Conservation (phyloP, 2,888 invertebrate genomes). For the Luffia ferchaultella region DNA sequence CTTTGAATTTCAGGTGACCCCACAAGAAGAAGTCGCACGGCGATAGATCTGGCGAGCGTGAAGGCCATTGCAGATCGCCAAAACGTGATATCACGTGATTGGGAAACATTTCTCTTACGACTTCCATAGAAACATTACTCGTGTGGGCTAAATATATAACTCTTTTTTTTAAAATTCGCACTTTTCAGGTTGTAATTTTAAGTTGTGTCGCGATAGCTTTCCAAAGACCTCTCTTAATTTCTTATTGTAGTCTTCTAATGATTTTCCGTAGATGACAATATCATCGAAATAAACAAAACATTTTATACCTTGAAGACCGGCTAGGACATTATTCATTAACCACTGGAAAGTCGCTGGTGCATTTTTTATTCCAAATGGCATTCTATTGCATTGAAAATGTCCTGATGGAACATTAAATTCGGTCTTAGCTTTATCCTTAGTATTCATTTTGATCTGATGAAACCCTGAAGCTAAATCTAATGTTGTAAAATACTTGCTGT, state of each 20-base stretch:
- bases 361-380: conserved; percentile 17
- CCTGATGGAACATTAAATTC: conserved; percentile 14
- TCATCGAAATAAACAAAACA: conserved; percentile 25
- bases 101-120: no score
- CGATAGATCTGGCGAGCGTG: no score
- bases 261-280: conserved; percentile 21
- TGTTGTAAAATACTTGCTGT: no score
- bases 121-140: no score
- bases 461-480: no score
- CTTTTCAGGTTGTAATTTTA: conserved; percentile 18
- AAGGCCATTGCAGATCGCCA: no score
- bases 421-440: conserved; percentile 13
- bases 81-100: no score
- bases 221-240: conserved; percentile 18
- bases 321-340: conserved; percentile 18
- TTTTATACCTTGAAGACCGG: conserved; percentile 16
- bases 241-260: conserved; percentile 17
- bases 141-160: conserved; percentile 25
- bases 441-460: conserved; percentile 10
- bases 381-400: conserved; percentile 16
- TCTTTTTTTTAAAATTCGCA: conserved; percentile 19
- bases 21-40: no score
- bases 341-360: conserved; percentile 16
- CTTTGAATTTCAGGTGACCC: no score
- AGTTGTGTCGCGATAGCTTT: conserved; percentile 13